Base-by-base conservation (phyloP, 2,797 vertebrate genomes). In the Otus scops region DNA sequence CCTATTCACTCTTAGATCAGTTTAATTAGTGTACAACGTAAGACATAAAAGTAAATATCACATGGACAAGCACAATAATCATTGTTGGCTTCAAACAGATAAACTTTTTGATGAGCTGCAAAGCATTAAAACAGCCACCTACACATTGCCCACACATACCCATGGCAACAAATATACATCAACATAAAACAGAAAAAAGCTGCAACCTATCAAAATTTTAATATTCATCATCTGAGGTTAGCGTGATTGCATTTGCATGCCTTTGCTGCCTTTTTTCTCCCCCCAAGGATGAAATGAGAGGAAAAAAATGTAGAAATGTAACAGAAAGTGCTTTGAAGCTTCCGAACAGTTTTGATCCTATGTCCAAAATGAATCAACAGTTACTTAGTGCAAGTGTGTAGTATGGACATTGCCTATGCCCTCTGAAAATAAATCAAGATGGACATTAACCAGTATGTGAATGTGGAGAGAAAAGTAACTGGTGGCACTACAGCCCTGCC, bases 211-310 rank as follows among this genome's bases (percentile, higher is more conserved):
- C 85, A 30, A 75, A 92, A 64, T 91, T 94, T 96, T 85, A 94
- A 87, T 94, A 93, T 97, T 94, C 95, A 94, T 94, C 89, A 51
- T 96, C 83, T 83, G 69, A 92, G 75, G 84, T 92, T 89, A 82
- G 34, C 7, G 5, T 94, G 95, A 91, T 93, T 95, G 45, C 82
- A 92, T 96, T 97, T 96, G 93, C 92, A 97, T 94, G 80, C 48
- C 81, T 96, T 96, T 95, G 67, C 75, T 95, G 69, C 41, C 12
- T 73, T 78, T 27, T 32, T 23, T 47, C 13, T 1, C 2, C 19
- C 81, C 65, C 89, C 63, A 85, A 91, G 94, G 93, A 95, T 3
- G 17, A 91, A 88, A 91, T 9, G 74, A 28, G 38, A 34, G 70
- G 15, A 18, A 27, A 13, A 41, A 65, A 59, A 19, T 11, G 2